Base-by-base conservation (phyloP, 2,888 invertebrate species). In the Sicus ferrugineus region DNA sequence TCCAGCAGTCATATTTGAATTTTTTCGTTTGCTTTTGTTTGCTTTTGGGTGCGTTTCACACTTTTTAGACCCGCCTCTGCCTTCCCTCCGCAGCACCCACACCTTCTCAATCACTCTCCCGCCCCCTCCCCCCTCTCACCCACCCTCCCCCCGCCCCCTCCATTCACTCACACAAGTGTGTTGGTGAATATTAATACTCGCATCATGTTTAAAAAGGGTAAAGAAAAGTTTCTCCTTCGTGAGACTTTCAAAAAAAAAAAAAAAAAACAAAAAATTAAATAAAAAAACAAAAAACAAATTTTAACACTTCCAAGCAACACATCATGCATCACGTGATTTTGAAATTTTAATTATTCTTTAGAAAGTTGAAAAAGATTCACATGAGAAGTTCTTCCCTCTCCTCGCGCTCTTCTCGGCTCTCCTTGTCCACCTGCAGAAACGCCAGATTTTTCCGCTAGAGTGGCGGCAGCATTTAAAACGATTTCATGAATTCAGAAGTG, bases 1-100 rank as follows among this genome's bases (percentile, higher is more conserved):
- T 64, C n/a, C n/a, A 23, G 61, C 61, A 23, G 38, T 42, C 61
- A 23, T 61, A 42, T 61, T 59, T 30, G 19, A 52, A 50, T 19
- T 50, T n/a, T 19, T 50, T 26, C 28, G 56, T 56, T 56, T 56
- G 11, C 11, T 23, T 52, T 52, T 52, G 19, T 21, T 52, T 52
- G 21, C 21, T 52, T 52, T 19, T 3, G 9, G 3, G 21, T 23
- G 52, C 11, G 7, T 21, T 21, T 52, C 23, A 19, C 11, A 3
- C 23, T 21, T 21, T 34, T 34, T 34, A 34, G 11, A 7, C 11
- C 16, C 6, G 6, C 16, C 46, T 4, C 46, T 4, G 6, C 16
- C 46, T 46, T n/a, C n/a, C 6, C 46, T 11, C 46, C 16, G 7
- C n/a, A n/a, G n/a, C n/a, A n/a, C n/a, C n/a, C 46, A 4, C 16